Percentiles rank a stretch among this genome's conserved stretches.
Conservation (phyloP, 2,113 vertebrate species). For the Puntigrus tetrazona region DNA sequence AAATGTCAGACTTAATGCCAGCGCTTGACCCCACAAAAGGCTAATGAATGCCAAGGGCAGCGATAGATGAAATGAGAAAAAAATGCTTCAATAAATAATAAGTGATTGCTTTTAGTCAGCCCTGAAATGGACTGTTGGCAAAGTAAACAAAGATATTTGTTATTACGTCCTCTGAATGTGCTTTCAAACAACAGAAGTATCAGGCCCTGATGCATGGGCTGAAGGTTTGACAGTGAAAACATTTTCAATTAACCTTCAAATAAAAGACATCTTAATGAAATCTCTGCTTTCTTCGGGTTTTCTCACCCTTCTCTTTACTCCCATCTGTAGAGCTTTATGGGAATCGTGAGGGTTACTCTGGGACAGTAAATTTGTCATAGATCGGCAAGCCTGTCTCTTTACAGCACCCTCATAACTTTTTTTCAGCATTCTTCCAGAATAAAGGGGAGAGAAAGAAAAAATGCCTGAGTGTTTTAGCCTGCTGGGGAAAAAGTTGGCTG, state of each 20-base stretch:
- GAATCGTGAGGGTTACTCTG: slow-evolving; percentile 54
- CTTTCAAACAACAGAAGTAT: not conserved
- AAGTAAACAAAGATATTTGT: slow-evolving; percentile 40
- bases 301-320: not conserved
- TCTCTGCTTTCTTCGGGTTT: slow-evolving; percentile 37
- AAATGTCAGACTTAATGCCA: slow-evolving; percentile 75
- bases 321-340: slow-evolving; percentile 32
- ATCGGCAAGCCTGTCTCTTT: slow-evolving; percentile 51
- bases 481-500: slow-evolving; percentile 69
- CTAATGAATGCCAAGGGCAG: slow-evolving; percentile 58
- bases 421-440: slow-evolving; percentile 51
- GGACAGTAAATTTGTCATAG: slow-evolving; percentile 50
- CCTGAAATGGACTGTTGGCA: slow-evolving; percentile 41
- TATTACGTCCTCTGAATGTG: slow-evolving; percentile 7
- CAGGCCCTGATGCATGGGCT: not conserved
- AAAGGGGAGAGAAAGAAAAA: slow-evolving; percentile 58
- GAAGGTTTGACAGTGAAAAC: not conserved
- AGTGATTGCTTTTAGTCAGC: slow-evolving; percentile 51
- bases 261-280: slow-evolving; percentile 48
- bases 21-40: slow-evolving; percentile 57
- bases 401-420: slow-evolving; percentile 50
- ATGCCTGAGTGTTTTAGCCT: slow-evolving; percentile 72
- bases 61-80: slow-evolving; percentile 38
- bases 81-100: slow-evolving; percentile 56
- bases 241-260: slow-evolving; percentile 13